Conservation (phyloP, 2,888 invertebrate species). For the Orthosia incerta region DNA sequence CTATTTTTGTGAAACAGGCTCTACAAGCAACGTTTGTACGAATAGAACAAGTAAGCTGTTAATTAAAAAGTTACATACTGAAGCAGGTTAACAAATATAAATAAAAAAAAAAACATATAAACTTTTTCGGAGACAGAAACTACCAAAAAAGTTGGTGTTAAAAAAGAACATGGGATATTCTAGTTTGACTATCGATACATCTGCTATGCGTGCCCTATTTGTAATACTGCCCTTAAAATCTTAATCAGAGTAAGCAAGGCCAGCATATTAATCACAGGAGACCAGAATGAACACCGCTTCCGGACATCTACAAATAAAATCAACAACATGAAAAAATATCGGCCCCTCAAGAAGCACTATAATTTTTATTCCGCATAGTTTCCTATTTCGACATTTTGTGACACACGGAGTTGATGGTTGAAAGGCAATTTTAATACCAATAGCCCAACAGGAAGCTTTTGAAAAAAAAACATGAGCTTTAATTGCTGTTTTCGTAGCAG, state of each 20-base stretch:
- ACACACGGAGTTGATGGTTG: slow-evolving; percentile 56
- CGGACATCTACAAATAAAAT: slow-evolving; percentile 73
- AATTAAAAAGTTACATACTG: no score
- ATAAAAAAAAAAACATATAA: background rate
- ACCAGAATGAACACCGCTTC: slow-evolving; percentile 72
- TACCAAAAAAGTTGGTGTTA: background rate
- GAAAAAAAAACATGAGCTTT: background rate
- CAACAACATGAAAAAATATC: slow-evolving; percentile 71
- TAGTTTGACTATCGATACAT: slow-evolving; percentile 42
- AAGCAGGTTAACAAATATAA: no score
- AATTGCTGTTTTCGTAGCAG: slow-evolving; percentile 24
- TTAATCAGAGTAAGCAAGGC: slow-evolving; percentile 62
- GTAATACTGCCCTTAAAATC: slow-evolving; percentile 67
- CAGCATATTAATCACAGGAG: slow-evolving; percentile 72
- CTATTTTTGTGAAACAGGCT: background rate
- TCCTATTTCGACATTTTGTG: slow-evolving; percentile 49
- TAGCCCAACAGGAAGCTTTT: background rate
- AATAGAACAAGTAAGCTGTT: no score
- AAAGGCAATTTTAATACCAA: background rate
- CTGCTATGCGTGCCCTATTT: slow-evolving; percentile 62
- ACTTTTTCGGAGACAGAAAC: background rate
- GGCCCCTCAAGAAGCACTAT: slow-evolving; percentile 74
- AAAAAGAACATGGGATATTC: slow-evolving; percentile 7
- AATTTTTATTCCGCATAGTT: slow-evolving; percentile 75
- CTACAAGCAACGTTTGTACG: no score